Evolutionary conservation across 2,113 vertebrate genomes (phyloP).

Genomic region (Rhodinocichla rosea): DNA sequence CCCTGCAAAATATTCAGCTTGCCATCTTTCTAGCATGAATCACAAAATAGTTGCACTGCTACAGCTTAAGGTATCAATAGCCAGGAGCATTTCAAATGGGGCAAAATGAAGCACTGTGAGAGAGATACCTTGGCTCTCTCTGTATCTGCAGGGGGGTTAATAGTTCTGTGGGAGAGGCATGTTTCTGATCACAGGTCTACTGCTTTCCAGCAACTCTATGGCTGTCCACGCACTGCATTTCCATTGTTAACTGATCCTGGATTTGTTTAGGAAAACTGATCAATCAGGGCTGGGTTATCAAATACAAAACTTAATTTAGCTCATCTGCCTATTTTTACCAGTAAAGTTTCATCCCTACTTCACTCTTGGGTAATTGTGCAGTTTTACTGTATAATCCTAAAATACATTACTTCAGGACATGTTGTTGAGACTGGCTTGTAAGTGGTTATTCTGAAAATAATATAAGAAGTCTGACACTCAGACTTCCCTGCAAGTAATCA

Average conservation of each 20-base stretch:
- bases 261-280: background rate
- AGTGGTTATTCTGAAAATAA: background rate
- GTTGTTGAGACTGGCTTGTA: background rate
- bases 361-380: background rate
- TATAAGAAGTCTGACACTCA: background rate
- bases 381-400: background rate
- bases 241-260: background rate
- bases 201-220: background rate
- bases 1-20: background rate
- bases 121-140: background rate
- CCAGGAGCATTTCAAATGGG: background rate
- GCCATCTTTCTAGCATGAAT: background rate
- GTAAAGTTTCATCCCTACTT: background rate
- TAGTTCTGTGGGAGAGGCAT: background rate
- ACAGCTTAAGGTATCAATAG: background rate
- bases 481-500: background rate
- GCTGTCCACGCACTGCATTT: background rate
- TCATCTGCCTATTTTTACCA: background rate
- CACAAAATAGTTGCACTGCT: background rate
- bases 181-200: background rate
- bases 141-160: background rate
- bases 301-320: background rate
- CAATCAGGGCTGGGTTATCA: background rate
- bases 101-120: background rate
- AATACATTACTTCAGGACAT: background rate